phyloP scores from a whole-genome alignment of 2,113 vertebrate species.

The Podarcis cretensis region DNA sequence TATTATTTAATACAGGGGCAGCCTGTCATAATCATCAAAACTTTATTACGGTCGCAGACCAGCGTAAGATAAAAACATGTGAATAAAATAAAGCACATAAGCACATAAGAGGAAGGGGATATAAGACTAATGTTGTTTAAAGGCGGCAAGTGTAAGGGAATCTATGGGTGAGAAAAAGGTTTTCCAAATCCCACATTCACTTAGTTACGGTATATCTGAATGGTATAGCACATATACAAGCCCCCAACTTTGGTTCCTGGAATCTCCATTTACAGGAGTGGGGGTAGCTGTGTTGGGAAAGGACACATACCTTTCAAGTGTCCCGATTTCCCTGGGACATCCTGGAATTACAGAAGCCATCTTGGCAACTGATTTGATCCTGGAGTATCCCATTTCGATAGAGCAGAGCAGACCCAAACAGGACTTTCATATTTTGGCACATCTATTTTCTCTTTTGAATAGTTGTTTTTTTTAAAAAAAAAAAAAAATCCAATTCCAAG shows the following conservation, averaged over 20 bases:
- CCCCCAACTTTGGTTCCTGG: not conserved
- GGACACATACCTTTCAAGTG: too few relatives aligned
- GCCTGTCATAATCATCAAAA: not conserved
- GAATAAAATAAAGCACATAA: too few relatives aligned
- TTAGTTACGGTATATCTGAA: not conserved
- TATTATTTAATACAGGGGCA: not conserved
- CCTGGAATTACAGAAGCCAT: too few relatives aligned
- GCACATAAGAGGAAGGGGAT: not conserved
- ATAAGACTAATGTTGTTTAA: too few relatives aligned
- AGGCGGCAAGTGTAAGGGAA: not conserved
- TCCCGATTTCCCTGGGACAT: too few relatives aligned
- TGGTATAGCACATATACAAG: not conserved
- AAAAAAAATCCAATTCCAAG: too few relatives aligned
- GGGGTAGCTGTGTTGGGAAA: not conserved
- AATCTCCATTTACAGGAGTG: not conserved
- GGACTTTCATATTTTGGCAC: not conserved
- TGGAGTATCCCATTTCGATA: too few relatives aligned
- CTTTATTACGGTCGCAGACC: too few relatives aligned
- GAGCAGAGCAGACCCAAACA: not conserved
- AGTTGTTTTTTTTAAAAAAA: too few relatives aligned
- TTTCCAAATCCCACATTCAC: not conserved
- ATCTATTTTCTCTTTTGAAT: not conserved
- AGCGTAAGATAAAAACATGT: too few relatives aligned
- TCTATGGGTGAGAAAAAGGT: not conserved
- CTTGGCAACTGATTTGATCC: too few relatives aligned